Evolutionary conservation across 2,113 vertebrate species (phyloP).

Genomic region (Hystrix brachyura): DNA sequence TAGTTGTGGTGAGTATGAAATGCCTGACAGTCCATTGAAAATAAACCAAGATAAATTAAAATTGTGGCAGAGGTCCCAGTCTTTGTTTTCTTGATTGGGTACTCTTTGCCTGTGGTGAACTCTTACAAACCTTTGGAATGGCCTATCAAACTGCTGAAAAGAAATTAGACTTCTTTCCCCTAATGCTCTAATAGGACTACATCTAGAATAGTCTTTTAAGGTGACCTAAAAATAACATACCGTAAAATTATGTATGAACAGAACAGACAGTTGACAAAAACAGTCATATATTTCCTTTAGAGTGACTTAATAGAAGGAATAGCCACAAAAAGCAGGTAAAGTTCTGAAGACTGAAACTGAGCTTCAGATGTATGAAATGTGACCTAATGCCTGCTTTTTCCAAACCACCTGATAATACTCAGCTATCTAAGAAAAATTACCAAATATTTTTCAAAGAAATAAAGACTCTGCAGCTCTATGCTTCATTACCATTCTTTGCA

Average conservation of each 20-base stretch:
- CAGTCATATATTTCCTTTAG: neutral
- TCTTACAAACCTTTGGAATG: neutral
- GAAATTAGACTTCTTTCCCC: neutral
- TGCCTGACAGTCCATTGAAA: neutral
- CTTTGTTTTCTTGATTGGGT: neutral
- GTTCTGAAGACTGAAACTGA: slow-evolving; percentile 23
- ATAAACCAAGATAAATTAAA: slow-evolving; percentile 18
- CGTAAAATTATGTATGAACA: neutral
- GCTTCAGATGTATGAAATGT: neutral
- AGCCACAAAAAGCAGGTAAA: neutral
- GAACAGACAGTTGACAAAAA: slow-evolving; percentile 48
- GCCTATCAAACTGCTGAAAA: neutral
- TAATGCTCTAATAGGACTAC: neutral
- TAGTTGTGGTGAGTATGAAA: neutral
- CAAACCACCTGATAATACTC: neutral
- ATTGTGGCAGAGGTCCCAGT: neutral
- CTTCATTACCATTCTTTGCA: neutral
- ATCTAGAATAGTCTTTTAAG: neutral
- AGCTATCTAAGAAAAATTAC: neutral
- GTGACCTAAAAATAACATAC: neutral
- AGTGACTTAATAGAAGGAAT: neutral
- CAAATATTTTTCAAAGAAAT: slow-evolving; percentile 21
- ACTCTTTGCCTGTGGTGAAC: neutral
- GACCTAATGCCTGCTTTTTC: neutral
- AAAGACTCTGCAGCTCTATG: neutral